Evolutionary conservation across 2,113 vertebrate genomes (phyloP).

Genomic region (Epinephelus fuscoguttatus): DNA sequence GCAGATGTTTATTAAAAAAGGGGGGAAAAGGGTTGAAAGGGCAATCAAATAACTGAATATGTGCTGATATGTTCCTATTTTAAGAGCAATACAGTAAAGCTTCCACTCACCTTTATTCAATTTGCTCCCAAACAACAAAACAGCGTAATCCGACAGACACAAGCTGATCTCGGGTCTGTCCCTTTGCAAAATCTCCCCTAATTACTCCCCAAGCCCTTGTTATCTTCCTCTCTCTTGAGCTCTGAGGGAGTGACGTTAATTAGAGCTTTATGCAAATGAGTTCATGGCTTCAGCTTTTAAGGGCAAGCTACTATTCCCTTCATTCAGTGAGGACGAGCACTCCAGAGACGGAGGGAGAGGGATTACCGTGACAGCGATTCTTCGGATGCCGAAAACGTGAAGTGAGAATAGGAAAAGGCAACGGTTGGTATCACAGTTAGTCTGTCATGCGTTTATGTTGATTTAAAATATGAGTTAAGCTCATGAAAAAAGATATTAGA

Average conservation of each 20-base stretch:
- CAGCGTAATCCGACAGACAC: constrained; percentile 15
- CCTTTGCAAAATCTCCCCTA: constrained; percentile 49
- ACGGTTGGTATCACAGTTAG: neutral
- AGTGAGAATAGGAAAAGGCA: neutral
- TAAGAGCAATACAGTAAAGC: constrained; percentile 4
- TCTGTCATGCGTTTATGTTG: neutral
- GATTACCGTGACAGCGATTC: constrained; percentile 1
- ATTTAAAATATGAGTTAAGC: neutral
- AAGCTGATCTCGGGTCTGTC: constrained; percentile 44
- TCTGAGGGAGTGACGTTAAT: constrained; percentile 75
- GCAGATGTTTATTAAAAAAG: neutral
- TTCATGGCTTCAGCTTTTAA: constrained; percentile 46
- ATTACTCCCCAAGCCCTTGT: constrained; percentile 68
- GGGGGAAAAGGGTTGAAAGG: neutral
- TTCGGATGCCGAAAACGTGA: constrained; percentile 16
- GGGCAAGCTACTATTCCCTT: constrained; percentile 45
- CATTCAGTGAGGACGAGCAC: constrained; percentile 8
- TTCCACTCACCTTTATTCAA: neutral
- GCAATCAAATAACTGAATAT: constrained; percentile 10
- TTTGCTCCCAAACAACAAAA: constrained; percentile 16
- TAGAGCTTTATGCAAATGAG: constrained; percentile 77
- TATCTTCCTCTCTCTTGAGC: constrained; percentile 62
- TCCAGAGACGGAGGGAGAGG: constrained; percentile 29
- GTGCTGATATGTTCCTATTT: constrained; percentile 41
- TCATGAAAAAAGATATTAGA: neutral